Evolutionary conservation across 1,140 invertebrate genomes (phyloP).

Genomic region (Meloidogyne exigua): DNA sequence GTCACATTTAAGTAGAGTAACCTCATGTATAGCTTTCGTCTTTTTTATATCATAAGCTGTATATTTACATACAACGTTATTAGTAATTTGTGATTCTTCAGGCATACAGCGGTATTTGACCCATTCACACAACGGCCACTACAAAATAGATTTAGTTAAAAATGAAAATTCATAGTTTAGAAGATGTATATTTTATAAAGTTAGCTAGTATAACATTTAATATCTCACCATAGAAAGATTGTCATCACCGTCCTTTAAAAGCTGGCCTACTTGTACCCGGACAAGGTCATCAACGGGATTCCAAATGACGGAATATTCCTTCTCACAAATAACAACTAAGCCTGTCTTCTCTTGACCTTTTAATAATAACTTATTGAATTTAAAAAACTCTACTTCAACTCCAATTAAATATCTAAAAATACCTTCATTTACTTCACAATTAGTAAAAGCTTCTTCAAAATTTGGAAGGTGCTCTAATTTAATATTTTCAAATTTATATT

Average conservation of each 20-base stretch:
- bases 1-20: background rate
- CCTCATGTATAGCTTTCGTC: background rate
- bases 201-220: background rate
- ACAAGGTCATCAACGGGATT: constrained; percentile 10
- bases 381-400: background rate
- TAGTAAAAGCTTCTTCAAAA: background rate
- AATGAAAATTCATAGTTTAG: background rate
- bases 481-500: background rate
- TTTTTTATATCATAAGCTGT: constrained; percentile 14
- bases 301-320: constrained; percentile 18
- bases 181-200: no score
- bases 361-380: no score
- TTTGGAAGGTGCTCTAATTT: background rate
- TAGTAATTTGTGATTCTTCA: constrained; percentile 8
- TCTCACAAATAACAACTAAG: background rate
- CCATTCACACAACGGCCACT: background rate
- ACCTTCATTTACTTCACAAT: background rate
- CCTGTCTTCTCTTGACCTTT: background rate
- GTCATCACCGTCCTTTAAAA: background rate
- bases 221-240: background rate
- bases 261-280: constrained; percentile 8
- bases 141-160: background rate
- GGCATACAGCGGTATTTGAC: constrained; percentile 15
- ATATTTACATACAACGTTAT: constrained; percentile 8
- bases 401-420: background rate